phyloP scores from a whole-genome alignment of 2,888 invertebrate genomes.

The Pandemis cinnamomeana region DNA sequence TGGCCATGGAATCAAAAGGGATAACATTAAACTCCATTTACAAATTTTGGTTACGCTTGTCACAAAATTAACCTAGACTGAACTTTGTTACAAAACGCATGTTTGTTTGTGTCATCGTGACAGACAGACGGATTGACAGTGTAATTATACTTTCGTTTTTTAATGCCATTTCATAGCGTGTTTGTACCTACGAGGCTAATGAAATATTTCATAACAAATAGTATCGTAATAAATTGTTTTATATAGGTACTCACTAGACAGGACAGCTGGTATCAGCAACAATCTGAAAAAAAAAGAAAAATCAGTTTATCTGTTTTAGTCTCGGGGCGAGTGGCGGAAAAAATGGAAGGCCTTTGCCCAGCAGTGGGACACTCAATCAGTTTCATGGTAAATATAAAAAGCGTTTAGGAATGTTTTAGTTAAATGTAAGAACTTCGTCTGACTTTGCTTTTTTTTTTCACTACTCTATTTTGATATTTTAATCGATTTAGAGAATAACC shows the following conservation, averaged over 20 bases:
- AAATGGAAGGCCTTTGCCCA: too few species aligned
- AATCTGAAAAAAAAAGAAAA: conserved; percentile 31
- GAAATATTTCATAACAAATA: conserved; percentile 33
- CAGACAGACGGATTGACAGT: conserved; percentile 41
- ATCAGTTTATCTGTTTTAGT: background rate
- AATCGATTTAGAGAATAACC: too few species aligned
- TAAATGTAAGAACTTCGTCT: too few species aligned
- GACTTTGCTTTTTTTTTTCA: too few species aligned
- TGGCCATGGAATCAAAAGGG: background rate
- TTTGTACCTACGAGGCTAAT: background rate
- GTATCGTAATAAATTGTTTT: background rate
- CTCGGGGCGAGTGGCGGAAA: too few species aligned
- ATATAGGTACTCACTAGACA: conserved; percentile 22
- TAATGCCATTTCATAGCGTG: conserved; percentile 39
- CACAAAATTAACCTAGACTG: conserved; percentile 18
- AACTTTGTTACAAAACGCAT: conserved; percentile 33
- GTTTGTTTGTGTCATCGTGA: conserved; percentile 42
- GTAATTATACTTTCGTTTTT: conserved; percentile 44
- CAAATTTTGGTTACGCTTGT: conserved; percentile 30
- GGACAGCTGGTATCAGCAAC: conserved; percentile 8
- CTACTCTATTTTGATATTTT: too few species aligned
- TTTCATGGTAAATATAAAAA: too few species aligned
- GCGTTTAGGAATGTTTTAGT: too few species aligned
- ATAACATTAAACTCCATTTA: background rate
- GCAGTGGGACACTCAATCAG: too few species aligned